These are phyloP conservation scores for Anarrhichthys ocellatus DNA, from an alignment of 2,113 vertebrate genomes.

Conservation along the genomic window DNA sequence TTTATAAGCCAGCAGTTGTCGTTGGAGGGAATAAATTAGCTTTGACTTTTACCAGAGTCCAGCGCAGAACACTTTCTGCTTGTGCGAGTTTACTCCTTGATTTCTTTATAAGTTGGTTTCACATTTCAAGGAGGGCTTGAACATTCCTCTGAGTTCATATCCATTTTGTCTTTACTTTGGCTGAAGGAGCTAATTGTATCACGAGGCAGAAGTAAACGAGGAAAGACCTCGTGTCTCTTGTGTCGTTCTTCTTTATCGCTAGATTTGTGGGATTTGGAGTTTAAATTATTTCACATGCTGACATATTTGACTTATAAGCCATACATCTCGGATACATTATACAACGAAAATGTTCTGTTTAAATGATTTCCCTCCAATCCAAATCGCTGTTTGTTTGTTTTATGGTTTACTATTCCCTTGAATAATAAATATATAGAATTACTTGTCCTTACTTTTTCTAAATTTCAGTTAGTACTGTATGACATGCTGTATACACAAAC, in stretches of 20 bases:
- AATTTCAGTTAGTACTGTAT: neutral
- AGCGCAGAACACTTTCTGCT: neutral
- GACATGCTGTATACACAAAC: no score
- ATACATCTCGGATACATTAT: neutral
- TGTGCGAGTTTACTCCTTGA: conserved; percentile 7
- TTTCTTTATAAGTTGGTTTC: conserved; percentile 6
- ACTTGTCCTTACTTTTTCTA: neutral
- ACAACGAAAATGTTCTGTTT: no score
- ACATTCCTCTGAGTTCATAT: conserved; percentile 32
- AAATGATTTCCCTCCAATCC: neutral
- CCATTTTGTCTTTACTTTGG: conserved; percentile 29
- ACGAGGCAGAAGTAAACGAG: conserved; percentile 20
- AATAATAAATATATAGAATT: neutral
- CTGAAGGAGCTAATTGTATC: neutral
- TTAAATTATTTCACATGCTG: neutral
- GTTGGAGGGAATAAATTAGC: neutral
- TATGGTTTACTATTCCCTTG: neutral
- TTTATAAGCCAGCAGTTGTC: neutral
- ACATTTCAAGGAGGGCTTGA: conserved; percentile 20
- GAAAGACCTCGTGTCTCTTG: neutral
- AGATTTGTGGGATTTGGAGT: neutral
- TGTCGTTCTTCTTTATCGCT: neutral
- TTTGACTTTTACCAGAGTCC: conserved; percentile 4
- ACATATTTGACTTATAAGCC: neutral
- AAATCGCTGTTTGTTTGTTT: neutral